Evolutionary conservation across 2,113 vertebrate genomes (phyloP), one percentile per base, ranked within the genome.

Genomic region (Lepus americanus): DNA sequence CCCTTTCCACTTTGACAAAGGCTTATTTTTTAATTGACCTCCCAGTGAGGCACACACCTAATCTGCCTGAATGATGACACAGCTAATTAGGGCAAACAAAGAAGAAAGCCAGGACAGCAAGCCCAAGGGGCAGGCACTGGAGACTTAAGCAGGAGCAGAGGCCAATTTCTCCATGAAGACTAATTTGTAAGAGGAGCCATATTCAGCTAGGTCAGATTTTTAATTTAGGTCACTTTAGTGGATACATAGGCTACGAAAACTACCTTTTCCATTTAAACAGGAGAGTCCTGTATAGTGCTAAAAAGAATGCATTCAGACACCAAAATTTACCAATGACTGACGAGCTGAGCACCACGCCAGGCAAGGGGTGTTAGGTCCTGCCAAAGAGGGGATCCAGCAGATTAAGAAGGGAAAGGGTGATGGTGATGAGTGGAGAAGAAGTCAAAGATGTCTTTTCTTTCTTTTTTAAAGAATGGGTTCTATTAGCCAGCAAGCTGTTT

Each of bases 21-120:
- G 84, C 72, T 84, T 94, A n/a, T 79, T 83, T 96, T 90, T 76
- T 78, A 93, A 94, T 73, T 63, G 87, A 93, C 81, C 49, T 93
- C 63, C 92, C 77, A 59, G 78, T 66, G 95, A 96, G 92, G 84
- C 63, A 91, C 53, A 66, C 13, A 64, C 61, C 79, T 92, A 63
- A 83, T 93, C 63, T 67, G 61, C 81, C 53, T 73, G 63, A 97
- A 78, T 81, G 66, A 95, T 79, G 69, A 88, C 74, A n/a, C 29
- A 29, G 23, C 59, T 94, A 92, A 94, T 95, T 64, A 94, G 81
- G 78, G 44, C 69, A 87, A 88, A 87, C 39, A 36, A 90, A 72
- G 23, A 91, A 78, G 55, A 82, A 86, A 81, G 77, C 5, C 67
- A 88, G 76, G 59, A 86, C 13, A 3, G 39, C 2, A 0, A 67